phyloP scores from a whole-genome alignment of 2,888 invertebrate genomes.

The Orthosia cruda region DNA sequence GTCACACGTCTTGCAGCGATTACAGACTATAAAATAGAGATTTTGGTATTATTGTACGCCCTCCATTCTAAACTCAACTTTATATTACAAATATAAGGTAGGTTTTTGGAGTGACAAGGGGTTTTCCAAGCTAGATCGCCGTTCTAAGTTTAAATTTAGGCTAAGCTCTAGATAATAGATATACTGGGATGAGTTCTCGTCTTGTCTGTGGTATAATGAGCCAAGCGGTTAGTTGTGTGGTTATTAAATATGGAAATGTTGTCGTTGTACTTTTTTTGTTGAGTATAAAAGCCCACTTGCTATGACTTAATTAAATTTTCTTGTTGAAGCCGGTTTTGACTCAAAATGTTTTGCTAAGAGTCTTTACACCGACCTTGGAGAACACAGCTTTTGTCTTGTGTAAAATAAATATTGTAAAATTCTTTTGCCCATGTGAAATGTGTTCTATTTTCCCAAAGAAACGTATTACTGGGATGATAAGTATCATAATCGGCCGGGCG shows the following conservation, averaged over 20 bases:
- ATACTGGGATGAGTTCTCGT: conserved; percentile 57
- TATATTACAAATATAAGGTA: conserved; percentile 13
- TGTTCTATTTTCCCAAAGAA: too few species aligned
- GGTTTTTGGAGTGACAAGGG: conserved; percentile 14
- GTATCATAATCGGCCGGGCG: too few species aligned
- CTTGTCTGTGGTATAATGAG: conserved; percentile 35
- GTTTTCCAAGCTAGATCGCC: conserved; percentile 52
- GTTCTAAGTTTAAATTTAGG: conserved; percentile 57
- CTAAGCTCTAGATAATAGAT: conserved; percentile 68
- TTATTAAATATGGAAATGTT: conserved; percentile 59
- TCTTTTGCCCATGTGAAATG: too few species aligned
- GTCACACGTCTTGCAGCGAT: conserved; percentile 55
- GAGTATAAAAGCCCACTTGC: conserved; percentile 38
- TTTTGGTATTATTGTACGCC: conserved; percentile 46
- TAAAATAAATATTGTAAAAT: not conserved
- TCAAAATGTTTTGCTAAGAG: conserved; percentile 30
- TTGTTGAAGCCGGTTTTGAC: conserved; percentile 16
- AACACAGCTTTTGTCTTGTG: not conserved
- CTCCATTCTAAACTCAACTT: conserved; percentile 31
- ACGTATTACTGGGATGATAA: too few species aligned
- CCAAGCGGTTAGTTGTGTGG: conserved; percentile 38
- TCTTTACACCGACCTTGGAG: conserved; percentile 5
- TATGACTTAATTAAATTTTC: conserved; percentile 47
- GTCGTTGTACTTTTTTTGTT: conserved; percentile 36
- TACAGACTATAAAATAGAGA: conserved; percentile 63